Evolutionary conservation across 1,140 invertebrate species (phyloP), one percentile per base, ranked within the genome.

Genomic region (Drosophila littoralis): DNA sequence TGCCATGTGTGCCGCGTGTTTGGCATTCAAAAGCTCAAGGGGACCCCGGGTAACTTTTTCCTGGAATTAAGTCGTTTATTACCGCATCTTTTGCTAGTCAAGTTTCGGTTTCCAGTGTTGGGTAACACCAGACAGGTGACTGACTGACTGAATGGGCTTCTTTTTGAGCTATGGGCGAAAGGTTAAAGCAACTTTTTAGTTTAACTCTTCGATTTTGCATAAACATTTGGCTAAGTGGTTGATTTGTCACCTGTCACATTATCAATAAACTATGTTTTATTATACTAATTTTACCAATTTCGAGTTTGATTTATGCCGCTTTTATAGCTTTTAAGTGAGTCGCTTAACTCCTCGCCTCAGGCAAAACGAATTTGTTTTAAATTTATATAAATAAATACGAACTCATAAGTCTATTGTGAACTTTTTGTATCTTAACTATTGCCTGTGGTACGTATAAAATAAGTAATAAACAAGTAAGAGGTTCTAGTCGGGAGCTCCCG

Each of bases 41-140:
- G 55, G 40, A 48, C 12, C 1, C 1, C 13, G 33, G 48, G 48
- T 54, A 57, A 57, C 32, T 17, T 74, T 71, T 74, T 74, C 71
- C 71, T 61, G 71, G 71, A 74, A 74, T 74, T 61, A 74, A 74
- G 57, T 61, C 48, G 43, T 50, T 59, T 74, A 74, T 74, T 74
- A 69, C 71, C 65, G 57, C 71, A 74, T 65, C 45, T 59, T 59
- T 66, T 50, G 28, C 28, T 35, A 15, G 22, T 33, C 13, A 8
- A 13, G 22, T 5, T 28, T 13, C 4, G 33, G 35, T 40, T 38
- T 57, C 13, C 9, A 36, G 45, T 33, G 60, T 68, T 68, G 63
- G 61, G 57, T 48, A 74, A 74, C 63, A 15, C 17, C 42, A 32
- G 66, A 60, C 71, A 74, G 71, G 71, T 74, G 71, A 15, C 13